Evolutionary conservation across 2,113 vertebrate species (phyloP).

Genomic region (Sinocyclocheilus anshuiensis): DNA sequence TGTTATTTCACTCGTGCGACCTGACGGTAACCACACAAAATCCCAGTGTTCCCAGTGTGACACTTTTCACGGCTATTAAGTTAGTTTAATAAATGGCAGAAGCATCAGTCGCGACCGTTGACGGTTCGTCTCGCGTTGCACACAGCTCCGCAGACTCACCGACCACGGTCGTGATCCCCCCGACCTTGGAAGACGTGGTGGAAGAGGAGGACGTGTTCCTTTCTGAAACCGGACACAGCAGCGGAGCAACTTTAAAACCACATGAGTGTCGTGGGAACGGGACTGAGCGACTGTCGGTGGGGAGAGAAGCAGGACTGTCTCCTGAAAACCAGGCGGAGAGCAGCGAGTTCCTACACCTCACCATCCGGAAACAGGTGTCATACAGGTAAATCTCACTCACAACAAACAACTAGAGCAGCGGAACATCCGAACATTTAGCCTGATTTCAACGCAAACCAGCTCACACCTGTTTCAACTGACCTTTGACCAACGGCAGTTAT

Average conservation of each 20-base stretch:
- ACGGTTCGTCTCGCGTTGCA: slow-evolving; percentile 6
- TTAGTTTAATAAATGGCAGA: slow-evolving; percentile 53
- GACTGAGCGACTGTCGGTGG: slow-evolving; percentile 14
- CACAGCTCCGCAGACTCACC: slow-evolving; percentile 40
- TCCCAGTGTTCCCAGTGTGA: no score
- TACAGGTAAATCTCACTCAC: slow-evolving; percentile 81
- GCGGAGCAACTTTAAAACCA: slow-evolving; percentile 20
- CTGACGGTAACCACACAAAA: neutral
- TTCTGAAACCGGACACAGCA: neutral
- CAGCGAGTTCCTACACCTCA: slow-evolving; percentile 77
- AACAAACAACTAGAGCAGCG: neutral
- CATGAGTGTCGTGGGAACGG: slow-evolving; percentile 47
- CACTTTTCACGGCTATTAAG: neutral
- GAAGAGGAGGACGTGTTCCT: slow-evolving; percentile 62
- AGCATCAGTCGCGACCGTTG: slow-evolving; percentile 21
- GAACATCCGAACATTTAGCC: neutral
- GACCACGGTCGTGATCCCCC: slow-evolving; percentile 16
- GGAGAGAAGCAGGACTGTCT: slow-evolving; percentile 10
- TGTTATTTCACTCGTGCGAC: neutral
- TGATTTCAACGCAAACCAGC: neutral
- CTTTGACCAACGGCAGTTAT: neutral
- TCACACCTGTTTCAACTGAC: neutral
- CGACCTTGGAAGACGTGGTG: slow-evolving; percentile 50
- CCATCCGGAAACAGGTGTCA: slow-evolving; percentile 88
- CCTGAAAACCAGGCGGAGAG: slow-evolving; percentile 64